phyloP scores from a whole-genome alignment of 1,140 invertebrate genomes.

The Eufriesea mexicana region DNA sequence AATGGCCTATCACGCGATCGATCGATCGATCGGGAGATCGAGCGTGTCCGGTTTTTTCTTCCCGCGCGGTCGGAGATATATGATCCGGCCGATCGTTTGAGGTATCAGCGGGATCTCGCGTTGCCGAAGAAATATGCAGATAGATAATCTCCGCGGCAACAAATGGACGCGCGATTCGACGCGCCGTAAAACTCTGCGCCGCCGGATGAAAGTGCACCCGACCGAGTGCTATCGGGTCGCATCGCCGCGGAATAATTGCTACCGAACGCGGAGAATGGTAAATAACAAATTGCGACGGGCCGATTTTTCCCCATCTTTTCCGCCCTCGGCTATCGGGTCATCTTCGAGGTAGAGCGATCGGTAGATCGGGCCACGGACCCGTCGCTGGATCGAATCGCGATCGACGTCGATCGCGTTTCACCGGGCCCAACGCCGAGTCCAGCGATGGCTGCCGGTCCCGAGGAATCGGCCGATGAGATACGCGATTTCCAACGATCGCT shows the following conservation, averaged over 20 bases:
- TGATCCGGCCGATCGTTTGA: constrained; percentile 48
- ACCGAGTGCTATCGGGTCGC: constrained; percentile 39
- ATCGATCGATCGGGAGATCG: constrained; percentile 37
- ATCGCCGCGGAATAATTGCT: constrained; percentile 60
- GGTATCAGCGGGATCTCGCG: constrained; percentile 54
- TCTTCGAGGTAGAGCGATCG: neutral
- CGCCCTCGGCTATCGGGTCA: constrained; percentile 5
- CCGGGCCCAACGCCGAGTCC: neutral
- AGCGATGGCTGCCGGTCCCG: neutral
- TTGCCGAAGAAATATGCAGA: constrained; percentile 57
- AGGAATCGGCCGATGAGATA: constrained; percentile 50
- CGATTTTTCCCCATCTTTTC: constrained; percentile 33
- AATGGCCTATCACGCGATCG: constrained; percentile 65
- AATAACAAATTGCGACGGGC: constrained; percentile 53
- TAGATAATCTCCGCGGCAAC: constrained; percentile 61
- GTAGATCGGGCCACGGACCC: constrained; percentile 14
- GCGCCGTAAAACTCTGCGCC: constrained; percentile 38
- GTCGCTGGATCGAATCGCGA: constrained; percentile 49
- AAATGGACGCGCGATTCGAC: constrained; percentile 53
- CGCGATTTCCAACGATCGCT: constrained; percentile 34
- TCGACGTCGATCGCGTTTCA: constrained; percentile 60
- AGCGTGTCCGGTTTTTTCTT: constrained; percentile 36
- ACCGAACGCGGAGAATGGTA: constrained; percentile 36
- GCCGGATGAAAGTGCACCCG: constrained; percentile 30
- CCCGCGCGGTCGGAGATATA: constrained; percentile 43